phyloP scores from a whole-genome alignment of 2,888 invertebrate species.

The Ennomos erosarius region DNA sequence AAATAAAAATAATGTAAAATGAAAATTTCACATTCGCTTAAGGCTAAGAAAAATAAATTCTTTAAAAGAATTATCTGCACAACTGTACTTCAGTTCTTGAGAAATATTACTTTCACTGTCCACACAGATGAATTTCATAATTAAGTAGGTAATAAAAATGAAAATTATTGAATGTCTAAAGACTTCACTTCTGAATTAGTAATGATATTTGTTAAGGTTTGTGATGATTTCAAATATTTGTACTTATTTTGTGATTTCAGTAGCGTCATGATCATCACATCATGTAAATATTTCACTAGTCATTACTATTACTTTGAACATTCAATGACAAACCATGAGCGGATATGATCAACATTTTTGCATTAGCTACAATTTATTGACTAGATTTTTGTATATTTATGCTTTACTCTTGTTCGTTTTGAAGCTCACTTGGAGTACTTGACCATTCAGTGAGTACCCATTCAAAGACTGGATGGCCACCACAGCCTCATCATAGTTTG shows the following conservation, averaged over 20 bases:
- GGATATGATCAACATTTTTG: constrained; percentile 82
- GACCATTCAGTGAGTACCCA: constrained; percentile 97
- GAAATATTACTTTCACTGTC: constrained; percentile 36
- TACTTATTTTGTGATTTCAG: constrained; percentile 60
- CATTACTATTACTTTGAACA: constrained; percentile 61
- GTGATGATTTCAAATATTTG: constrained; percentile 47
- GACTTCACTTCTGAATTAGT: constrained; percentile 23
- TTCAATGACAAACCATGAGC: constrained; percentile 78
- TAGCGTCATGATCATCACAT: constrained; percentile 70
- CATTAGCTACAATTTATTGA: constrained; percentile 85
- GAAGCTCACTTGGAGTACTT: constrained; percentile 98
- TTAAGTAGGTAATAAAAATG: constrained; percentile 28
- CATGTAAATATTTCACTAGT: constrained; percentile 58
- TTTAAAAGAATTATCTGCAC: constrained; percentile 35
- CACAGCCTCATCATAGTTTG: constrained; percentile 98
- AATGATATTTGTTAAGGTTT: constrained; percentile 19
- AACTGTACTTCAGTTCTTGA: constrained; percentile 35
- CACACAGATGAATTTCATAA: constrained; percentile 32
- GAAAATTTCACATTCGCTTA: constrained; percentile 27
- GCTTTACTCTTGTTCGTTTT: constrained; percentile 96
- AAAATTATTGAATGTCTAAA: constrained; percentile 31
- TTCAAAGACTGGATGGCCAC: constrained; percentile 98
- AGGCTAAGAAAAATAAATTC: constrained; percentile 34
- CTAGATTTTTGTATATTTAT: constrained; percentile 78
- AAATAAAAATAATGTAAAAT: constrained; percentile 23